A percentile compares a stretch with the other conserved stretches of the same genome.
phyloP scores from a whole-genome alignment of 2,113 vertebrate genomes.

The Butastur rufipennis region DNA sequence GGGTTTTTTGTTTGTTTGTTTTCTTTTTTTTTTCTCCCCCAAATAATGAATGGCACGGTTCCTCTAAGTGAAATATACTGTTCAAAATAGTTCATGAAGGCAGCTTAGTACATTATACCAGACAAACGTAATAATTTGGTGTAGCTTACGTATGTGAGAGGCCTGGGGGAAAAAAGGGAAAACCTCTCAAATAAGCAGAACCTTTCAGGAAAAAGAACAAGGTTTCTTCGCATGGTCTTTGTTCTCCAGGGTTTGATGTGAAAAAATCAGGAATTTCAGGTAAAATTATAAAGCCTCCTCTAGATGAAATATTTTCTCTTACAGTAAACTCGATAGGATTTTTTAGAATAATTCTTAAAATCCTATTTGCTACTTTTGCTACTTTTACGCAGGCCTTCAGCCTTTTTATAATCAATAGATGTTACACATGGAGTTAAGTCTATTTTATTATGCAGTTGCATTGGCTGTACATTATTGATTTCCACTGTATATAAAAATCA shows the following conservation, averaged over 20 bases:
- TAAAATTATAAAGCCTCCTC: not conserved
- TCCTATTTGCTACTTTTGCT: not conserved
- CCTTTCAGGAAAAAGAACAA: not conserved
- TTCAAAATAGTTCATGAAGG: not conserved
- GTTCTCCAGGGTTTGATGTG: not conserved
- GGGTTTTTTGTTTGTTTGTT: too few species aligned
- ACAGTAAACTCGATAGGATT: not conserved
- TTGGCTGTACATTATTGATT: not conserved
- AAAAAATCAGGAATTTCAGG: not conserved
- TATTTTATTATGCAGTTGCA: not conserved
- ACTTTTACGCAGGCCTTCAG: not conserved
- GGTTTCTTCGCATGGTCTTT: not conserved
- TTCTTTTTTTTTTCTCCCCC: not conserved
- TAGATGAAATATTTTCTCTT: not conserved
- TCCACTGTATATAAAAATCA: not conserved
- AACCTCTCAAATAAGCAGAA: not conserved
- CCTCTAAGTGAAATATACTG: not conserved
- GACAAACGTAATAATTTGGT: not conserved
- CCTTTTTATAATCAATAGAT: not conserved
- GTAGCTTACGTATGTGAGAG: not conserved
- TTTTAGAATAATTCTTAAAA: not conserved
- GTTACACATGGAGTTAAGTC: not conserved
- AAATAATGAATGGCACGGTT: not conserved
- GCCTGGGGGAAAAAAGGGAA: not conserved
- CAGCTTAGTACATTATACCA: not conserved